Conservation (phyloP, 2,888 invertebrate genomes). For the Cheilosia vulpina region DNA sequence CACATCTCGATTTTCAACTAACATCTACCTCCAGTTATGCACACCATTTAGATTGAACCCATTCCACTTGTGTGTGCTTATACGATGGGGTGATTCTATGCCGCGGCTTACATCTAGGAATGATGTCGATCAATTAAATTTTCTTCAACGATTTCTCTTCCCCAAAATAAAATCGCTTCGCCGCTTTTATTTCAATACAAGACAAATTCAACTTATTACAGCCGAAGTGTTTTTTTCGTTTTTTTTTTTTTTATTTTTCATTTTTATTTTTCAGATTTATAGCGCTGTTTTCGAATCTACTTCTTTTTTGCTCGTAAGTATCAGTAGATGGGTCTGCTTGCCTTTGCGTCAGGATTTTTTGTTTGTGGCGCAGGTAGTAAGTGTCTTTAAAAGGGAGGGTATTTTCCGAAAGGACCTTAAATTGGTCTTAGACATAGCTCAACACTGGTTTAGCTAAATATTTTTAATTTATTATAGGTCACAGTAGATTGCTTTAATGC, state of each 20-base stretch:
- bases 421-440: too few relatives aligned
- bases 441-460: too few relatives aligned
- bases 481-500: too few relatives aligned
- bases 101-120: neutral
- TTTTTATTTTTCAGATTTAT: conserved; percentile 11
- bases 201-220: neutral
- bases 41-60: neutral
- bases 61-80: neutral
- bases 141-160: neutral
- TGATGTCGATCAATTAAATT: neutral
- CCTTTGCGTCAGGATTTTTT: neutral
- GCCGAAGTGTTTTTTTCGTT: neutral
- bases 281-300: conserved; percentile 2
- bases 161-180: conserved; percentile 1
- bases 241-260: conserved; percentile 2
- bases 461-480: too few relatives aligned
- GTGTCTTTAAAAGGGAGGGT: neutral
- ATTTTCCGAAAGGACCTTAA: too few relatives aligned
- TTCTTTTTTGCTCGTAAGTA: conserved; percentile 9
- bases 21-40: neutral
- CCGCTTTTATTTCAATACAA: neutral
- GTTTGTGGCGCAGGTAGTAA: neutral
- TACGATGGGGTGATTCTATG: neutral
- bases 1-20: too few relatives aligned
- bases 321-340: neutral